Evolutionary conservation across 2,797 vertebrate species (phyloP).

Genomic region (Columba guinea): DNA sequence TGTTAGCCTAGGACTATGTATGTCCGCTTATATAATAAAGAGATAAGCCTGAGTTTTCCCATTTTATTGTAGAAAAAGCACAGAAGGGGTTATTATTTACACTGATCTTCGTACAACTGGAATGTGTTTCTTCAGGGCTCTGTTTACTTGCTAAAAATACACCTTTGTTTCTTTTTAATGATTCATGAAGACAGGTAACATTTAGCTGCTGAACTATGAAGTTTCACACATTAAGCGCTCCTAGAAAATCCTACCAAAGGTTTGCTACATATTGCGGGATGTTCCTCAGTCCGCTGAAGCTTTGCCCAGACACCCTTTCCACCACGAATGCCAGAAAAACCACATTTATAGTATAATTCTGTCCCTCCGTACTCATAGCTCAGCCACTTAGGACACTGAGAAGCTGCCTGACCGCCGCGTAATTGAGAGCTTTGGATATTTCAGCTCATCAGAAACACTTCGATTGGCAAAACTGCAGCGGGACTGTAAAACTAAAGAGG

Average conservation of each 20-base stretch:
- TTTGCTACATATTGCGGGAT: background rate
- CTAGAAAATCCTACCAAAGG: background rate
- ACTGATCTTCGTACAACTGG: background rate
- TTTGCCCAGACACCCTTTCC: background rate
- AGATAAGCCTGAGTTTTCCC: background rate
- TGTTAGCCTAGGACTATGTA: background rate
- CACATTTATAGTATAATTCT: rapidly evolving
- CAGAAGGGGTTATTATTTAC: background rate
- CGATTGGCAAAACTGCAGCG: background rate
- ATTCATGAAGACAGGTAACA: background rate
- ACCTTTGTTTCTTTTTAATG: background rate
- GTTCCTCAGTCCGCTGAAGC: background rate
- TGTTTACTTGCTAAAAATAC: background rate
- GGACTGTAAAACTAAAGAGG: background rate
- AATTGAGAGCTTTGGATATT: background rate
- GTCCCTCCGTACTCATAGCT: background rate
- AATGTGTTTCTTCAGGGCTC: background rate
- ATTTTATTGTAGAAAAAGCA: slow-evolving; percentile 26
- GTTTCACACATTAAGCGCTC: background rate
- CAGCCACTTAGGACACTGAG: background rate
- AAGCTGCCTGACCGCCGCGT: background rate
- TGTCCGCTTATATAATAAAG: background rate
- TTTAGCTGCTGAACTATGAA: background rate
- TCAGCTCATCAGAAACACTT: background rate
- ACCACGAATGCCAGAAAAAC: background rate